Evolutionary conservation across 1,140 invertebrate genomes (phyloP).

Genomic region (Steinernema feltiae): DNA sequence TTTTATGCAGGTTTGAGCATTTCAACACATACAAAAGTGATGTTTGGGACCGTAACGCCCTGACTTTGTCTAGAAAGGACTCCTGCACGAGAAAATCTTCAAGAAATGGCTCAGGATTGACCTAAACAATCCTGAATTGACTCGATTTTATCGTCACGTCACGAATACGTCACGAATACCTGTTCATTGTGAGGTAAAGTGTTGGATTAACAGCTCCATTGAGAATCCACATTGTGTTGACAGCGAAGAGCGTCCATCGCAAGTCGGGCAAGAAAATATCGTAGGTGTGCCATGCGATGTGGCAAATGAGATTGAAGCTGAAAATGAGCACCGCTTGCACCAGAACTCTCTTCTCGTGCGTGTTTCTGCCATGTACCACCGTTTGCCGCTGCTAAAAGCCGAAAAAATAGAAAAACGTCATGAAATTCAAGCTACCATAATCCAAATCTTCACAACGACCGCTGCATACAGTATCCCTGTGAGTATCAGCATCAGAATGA

Average conservation of each 20-base stretch:
- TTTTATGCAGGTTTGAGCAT: too few species aligned
- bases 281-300: conserved; percentile 7
- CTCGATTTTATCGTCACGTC: too few species aligned
- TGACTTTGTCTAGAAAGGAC: too few species aligned
- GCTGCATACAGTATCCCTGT: background rate
- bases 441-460: background rate
- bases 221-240: background rate
- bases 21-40: too few species aligned
- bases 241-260: background rate
- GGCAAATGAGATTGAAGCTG: background rate
- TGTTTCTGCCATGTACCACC: background rate
- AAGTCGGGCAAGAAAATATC: background rate
- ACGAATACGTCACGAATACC: too few species aligned
- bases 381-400: background rate
- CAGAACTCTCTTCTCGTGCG: background rate
- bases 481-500: background rate
- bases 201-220: background rate
- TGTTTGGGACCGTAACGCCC: too few species aligned
- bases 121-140: too few species aligned
- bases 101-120: too few species aligned
- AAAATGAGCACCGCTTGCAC: background rate
- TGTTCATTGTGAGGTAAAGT: background rate
- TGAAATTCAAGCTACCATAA: background rate
- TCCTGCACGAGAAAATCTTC: too few species aligned
- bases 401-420: background rate